Percentiles rank a stretch among this genome's conserved stretches.
phyloP scores from a whole-genome alignment of 2,888 invertebrate genomes.

The Trypoxylon attenuatum region DNA sequence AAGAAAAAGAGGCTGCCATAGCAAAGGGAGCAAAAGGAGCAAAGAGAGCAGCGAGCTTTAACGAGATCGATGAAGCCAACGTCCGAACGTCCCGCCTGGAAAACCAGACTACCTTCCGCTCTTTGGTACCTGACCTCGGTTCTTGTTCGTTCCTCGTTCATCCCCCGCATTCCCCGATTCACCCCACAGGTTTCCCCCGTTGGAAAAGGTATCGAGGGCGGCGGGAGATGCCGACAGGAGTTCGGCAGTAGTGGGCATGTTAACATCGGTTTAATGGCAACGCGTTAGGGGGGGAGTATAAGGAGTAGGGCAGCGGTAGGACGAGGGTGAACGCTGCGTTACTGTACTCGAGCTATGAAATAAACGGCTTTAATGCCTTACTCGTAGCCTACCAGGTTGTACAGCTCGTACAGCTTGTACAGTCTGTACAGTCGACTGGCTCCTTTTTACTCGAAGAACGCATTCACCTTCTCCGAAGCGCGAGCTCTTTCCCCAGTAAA shows the following conservation, averaged over 20 bases:
- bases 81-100: constrained; percentile 24
- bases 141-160: neutral
- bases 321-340: too few species aligned
- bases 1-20: constrained; percentile 48
- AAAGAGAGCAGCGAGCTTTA: constrained; percentile 55
- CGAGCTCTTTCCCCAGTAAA: constrained; percentile 8
- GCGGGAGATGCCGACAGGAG: neutral
- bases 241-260: too few species aligned
- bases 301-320: too few species aligned
- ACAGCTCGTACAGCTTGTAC: too few species aligned
- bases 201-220: too few species aligned
- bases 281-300: constrained; percentile 40
- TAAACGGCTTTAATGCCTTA: constrained; percentile 43
- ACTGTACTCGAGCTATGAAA: constrained; percentile 48
- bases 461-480: constrained; percentile 21
- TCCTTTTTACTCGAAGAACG: constrained; percentile 28
- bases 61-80: constrained; percentile 65
- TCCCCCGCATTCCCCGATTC: neutral
- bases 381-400: constrained; percentile 13
- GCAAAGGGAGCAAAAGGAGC: constrained; percentile 32
- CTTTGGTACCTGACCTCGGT: neutral
- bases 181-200: too few species aligned
- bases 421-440: too few species aligned
- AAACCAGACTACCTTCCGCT: constrained; percentile 1
- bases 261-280: constrained; percentile 54